Conservation (phyloP, 2,888 invertebrate species). For the Chironomus tentans region DNA sequence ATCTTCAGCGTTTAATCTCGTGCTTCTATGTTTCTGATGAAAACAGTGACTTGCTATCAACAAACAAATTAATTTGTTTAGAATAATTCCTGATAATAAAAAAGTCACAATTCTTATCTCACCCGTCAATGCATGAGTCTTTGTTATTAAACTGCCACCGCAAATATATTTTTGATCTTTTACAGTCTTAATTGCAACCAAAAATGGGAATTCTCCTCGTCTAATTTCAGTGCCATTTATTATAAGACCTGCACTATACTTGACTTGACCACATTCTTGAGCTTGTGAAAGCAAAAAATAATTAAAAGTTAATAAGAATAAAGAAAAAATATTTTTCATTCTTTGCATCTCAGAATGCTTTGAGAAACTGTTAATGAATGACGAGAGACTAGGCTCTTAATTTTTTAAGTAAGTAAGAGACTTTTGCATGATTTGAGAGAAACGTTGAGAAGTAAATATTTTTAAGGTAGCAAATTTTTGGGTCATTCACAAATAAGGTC, state of each 20-base stretch:
- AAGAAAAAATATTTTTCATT: too few species aligned
- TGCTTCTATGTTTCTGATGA: neutral
- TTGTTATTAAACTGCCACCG: neutral
- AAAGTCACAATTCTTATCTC: neutral
- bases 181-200: neutral
- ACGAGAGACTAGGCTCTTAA: too few species aligned
- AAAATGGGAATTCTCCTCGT: neutral
- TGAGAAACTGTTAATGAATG: too few species aligned
- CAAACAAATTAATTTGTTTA: too few species aligned
- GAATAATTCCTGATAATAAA: neutral
- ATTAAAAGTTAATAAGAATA: too few species aligned
- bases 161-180: neutral
- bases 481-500: too few species aligned
- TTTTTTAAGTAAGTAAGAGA: too few species aligned
- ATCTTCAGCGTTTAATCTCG: neutral
- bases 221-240: neutral
- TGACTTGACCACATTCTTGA: neutral
- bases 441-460: too few species aligned
- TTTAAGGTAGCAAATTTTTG: too few species aligned
- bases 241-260: neutral
- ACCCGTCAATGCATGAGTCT: neutral
- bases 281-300: neutral
- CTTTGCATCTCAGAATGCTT: too few species aligned
- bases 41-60: neutral
- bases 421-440: too few species aligned